A percentile compares a stretch with the other conserved stretches of the same genome.
Conservation (phyloP, 2,113 vertebrate genomes). For the Dicentrarchus labrax region DNA sequence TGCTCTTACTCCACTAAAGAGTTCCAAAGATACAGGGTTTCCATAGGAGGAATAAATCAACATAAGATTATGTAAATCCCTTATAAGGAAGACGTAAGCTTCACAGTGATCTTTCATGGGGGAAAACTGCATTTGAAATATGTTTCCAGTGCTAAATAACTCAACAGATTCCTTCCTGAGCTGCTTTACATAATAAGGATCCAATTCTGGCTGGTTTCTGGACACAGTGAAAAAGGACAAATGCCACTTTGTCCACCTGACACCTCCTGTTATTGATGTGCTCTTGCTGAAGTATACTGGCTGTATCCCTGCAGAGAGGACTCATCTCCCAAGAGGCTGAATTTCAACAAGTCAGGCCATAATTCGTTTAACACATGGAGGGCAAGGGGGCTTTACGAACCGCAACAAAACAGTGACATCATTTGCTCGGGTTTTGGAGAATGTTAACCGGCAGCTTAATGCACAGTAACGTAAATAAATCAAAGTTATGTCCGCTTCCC, state of each 20-base stretch:
- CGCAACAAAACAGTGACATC: conserved; percentile 80
- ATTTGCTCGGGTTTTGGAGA: conserved; percentile 73
- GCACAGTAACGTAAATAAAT: conserved; percentile 80
- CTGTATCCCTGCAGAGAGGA: conserved; percentile 55
- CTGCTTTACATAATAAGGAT: conserved; percentile 21
- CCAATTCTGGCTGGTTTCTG: conserved; percentile 17
- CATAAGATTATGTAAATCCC: conserved; percentile 10
- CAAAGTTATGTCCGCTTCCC: conserved; percentile 70
- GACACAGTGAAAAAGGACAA: conserved; percentile 19
- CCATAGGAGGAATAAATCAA: not conserved
- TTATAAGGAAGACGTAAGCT: too few species aligned
- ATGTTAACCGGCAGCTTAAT: conserved; percentile 78
- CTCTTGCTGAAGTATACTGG: conserved; percentile 50
- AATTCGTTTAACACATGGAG: conserved; percentile 83
- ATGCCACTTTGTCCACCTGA: conserved; percentile 56
- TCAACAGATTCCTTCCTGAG: conserved; percentile 1
- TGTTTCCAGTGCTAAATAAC: conserved; percentile 14
- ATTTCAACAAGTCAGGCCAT: conserved; percentile 82
- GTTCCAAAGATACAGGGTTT: not conserved
- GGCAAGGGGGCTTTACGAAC: conserved; percentile 61
- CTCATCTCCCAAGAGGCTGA: conserved; percentile 64
- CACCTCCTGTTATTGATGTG: conserved; percentile 67
- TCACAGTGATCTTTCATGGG: not conserved
- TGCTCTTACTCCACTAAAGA: not conserved
- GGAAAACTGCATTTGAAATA: not conserved